Conservation (phyloP, 1,140 invertebrate genomes). For the Halesus radiatus region DNA sequence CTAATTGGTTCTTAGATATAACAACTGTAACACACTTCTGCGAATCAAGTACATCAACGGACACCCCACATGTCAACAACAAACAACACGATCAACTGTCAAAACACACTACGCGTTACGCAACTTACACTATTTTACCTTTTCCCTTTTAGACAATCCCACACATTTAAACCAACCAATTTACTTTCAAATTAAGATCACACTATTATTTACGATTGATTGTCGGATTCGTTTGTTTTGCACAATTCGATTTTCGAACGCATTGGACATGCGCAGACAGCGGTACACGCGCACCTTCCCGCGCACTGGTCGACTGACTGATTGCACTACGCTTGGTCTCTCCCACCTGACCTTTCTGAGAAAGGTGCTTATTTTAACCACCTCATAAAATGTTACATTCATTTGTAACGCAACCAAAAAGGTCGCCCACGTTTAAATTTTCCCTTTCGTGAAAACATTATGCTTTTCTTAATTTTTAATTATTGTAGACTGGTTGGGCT, state of each 20-base stretch:
- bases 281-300: conserved; percentile 31
- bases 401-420: too few relatives aligned
- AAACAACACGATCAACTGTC: conserved; percentile 31
- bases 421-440: too few relatives aligned
- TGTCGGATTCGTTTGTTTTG: conserved; percentile 30
- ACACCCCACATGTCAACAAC: conserved; percentile 25
- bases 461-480: too few relatives aligned
- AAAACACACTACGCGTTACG: conserved; percentile 1
- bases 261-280: conserved; percentile 31
- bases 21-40: not conserved
- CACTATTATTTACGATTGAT: conserved; percentile 3
- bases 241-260: conserved; percentile 31
- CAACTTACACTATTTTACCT: not conserved
- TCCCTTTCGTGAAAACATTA: too few relatives aligned
- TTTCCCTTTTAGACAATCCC: not conserved
- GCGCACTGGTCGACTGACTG: conserved; percentile 36
- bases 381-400: too few relatives aligned
- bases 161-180: not conserved
- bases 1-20: too few relatives aligned
- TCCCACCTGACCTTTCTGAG: not conserved
- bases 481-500: too few relatives aligned
- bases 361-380: not conserved
- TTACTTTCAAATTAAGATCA: conserved; percentile 5
- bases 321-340: not conserved
- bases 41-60: conserved; percentile 6